Percentiles rank a stretch among this genome's conserved stretches.
These are phyloP conservation scores for Capreolus pygargus DNA, from an alignment of 2,113 vertebrate genomes.

Conservation along the genomic window DNA sequence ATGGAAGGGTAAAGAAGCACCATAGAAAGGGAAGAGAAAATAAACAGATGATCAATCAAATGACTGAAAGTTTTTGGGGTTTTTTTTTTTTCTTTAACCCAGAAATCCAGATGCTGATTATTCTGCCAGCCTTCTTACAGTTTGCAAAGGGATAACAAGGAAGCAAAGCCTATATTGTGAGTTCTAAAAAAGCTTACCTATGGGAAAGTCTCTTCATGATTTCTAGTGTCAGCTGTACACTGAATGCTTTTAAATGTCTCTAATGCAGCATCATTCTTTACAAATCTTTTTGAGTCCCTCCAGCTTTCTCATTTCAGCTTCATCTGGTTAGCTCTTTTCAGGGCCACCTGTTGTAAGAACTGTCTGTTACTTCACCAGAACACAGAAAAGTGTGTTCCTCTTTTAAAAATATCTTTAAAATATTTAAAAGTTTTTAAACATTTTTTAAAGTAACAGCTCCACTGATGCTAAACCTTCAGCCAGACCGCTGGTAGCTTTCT, in stretches of 20 bases:
- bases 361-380: neutral
- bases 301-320: neutral
- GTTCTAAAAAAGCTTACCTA: neutral
- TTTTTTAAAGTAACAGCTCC: conserved; percentile 17
- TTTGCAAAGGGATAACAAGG: neutral
- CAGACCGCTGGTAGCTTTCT: neutral
- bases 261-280: neutral
- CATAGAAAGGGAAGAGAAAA: conserved; percentile 51
- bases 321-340: neutral
- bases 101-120: conserved; percentile 26
- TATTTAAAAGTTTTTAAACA: neutral
- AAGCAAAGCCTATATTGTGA: neutral
- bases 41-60: conserved; percentile 62
- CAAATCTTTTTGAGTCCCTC: neutral
- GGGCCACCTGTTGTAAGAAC: neutral
- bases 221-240: neutral
- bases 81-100: neutral
- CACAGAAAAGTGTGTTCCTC: neutral
- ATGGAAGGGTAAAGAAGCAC: neutral
- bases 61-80: neutral
- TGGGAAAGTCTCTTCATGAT: neutral
- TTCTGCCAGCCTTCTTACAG: neutral
- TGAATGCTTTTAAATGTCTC: neutral
- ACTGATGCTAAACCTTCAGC: neutral
- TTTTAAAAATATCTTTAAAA: neutral